phyloP scores from a whole-genome alignment of 1,140 invertebrate genomes.

The Drosophila suzukii region DNA sequence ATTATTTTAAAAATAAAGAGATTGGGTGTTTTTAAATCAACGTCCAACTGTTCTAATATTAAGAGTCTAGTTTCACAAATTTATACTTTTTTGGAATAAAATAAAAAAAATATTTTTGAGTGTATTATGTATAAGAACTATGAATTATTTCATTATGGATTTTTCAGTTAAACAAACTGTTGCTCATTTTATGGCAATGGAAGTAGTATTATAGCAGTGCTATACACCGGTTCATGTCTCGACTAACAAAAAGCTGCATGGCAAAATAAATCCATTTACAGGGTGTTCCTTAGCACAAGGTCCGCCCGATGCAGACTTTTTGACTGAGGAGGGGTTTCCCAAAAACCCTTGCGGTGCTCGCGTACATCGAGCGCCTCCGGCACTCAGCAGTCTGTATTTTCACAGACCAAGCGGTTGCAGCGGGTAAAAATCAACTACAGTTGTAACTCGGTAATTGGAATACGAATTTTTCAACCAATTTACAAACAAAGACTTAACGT shows the following conservation, averaged over 20 bases:
- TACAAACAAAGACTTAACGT: background rate
- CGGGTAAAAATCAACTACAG: conserved; percentile 3
- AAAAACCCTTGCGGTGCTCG: too few relatives aligned
- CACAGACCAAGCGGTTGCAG: conserved; percentile 3
- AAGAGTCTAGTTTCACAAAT: too few relatives aligned
- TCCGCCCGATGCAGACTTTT: too few relatives aligned
- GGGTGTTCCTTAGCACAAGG: conserved; percentile 37
- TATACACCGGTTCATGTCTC: conserved; percentile 24
- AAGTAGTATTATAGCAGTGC: conserved; percentile 7
- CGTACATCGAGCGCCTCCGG: too few relatives aligned
- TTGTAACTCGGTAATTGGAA: background rate
- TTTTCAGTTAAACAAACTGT: background rate
- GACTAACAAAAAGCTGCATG: conserved; percentile 31
- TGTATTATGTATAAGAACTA: too few relatives aligned
- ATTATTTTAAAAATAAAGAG: too few relatives aligned
- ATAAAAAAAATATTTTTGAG: too few relatives aligned
- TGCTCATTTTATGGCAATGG: conserved; percentile 3
- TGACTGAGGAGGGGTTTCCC: too few relatives aligned
- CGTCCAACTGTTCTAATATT: too few relatives aligned
- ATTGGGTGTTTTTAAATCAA: too few relatives aligned
- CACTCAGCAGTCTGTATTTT: conserved; percentile 22
- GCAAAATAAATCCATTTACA: background rate
- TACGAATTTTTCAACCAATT: background rate
- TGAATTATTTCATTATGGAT: too few relatives aligned
- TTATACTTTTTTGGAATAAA: too few relatives aligned